phyloP scores from a whole-genome alignment of 2,797 vertebrate genomes.

The Liasis olivaceus region DNA sequence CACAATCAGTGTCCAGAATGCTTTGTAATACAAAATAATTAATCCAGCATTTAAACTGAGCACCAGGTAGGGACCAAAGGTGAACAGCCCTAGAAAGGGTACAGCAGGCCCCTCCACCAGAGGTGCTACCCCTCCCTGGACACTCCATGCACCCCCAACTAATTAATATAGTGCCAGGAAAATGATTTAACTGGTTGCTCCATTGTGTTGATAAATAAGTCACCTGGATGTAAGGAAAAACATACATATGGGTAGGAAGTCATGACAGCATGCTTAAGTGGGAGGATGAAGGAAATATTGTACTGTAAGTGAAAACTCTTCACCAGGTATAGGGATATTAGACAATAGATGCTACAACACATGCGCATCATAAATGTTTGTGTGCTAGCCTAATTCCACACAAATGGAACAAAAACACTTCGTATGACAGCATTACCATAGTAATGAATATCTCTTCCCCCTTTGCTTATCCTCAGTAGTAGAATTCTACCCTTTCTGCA shows the following conservation, averaged over 20 bases:
- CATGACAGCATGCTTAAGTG: not conserved
- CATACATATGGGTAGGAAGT: not conserved
- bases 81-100: no score
- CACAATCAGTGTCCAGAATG: not conserved
- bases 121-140: no score
- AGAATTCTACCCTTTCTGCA: not conserved
- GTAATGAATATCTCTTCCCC: not conserved
- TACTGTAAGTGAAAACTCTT: not conserved
- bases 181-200: conserved; percentile 8
- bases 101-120: no score
- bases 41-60: conserved; percentile 8
- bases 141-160: no score
- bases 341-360: not conserved
- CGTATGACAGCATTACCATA: not conserved
- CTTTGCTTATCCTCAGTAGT: not conserved
- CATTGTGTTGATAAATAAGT: not conserved
- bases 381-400: not conserved
- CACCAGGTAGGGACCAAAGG: no score
- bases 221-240: not conserved
- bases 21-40: conserved; percentile 19
- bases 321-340: not conserved
- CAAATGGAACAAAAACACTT: not conserved
- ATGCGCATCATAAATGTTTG: not conserved
- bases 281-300: not conserved
- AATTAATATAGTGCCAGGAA: not conserved